These are phyloP conservation scores for Drosophila robusta DNA, from an alignment of 2,888 invertebrate genomes.

Conservation along the genomic window DNA sequence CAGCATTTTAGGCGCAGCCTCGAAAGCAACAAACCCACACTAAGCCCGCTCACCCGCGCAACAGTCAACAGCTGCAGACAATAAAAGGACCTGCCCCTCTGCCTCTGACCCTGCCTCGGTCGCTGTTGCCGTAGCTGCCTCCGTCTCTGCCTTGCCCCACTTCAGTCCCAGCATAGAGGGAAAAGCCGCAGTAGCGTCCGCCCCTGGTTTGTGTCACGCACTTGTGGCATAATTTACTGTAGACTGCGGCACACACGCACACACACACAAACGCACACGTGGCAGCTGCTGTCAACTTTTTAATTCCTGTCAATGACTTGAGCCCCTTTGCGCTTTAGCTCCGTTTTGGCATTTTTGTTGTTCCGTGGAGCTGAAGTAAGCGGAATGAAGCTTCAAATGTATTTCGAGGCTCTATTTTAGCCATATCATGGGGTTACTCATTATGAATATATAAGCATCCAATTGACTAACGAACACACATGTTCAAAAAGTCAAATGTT, in stretches of 20 bases:
- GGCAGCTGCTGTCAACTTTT: slow-evolving; percentile 69
- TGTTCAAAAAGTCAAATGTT: slow-evolving; percentile 8
- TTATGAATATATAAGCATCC: slow-evolving; percentile 22
- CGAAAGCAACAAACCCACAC: slow-evolving; percentile 8
- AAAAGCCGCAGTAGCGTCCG: slow-evolving; percentile 46
- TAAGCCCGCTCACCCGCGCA: not conserved
- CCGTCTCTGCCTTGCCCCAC: not conserved
- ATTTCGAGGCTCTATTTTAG: slow-evolving; percentile 21
- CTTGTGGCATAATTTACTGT: slow-evolving; percentile 77
- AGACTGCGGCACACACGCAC: slow-evolving; percentile 53
- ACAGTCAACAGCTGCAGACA: slow-evolving; percentile 63
- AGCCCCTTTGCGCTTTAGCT: slow-evolving; percentile 53
- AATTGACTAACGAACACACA: slow-evolving; percentile 28
- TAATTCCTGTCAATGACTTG: slow-evolving; percentile 76
- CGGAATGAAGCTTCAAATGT: slow-evolving; percentile 22
- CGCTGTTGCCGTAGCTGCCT: not conserved
- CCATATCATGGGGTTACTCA: slow-evolving; percentile 39
- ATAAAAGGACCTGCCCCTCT: slow-evolving; percentile 53
- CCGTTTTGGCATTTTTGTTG: slow-evolving; percentile 24
- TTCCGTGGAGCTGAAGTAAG: slow-evolving; percentile 1
- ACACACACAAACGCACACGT: slow-evolving; percentile 15
- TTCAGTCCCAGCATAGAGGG: not conserved
- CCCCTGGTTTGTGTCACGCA: slow-evolving; percentile 71
- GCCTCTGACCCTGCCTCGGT: slow-evolving; percentile 17
- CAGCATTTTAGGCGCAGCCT: slow-evolving; percentile 72